Evolutionary conservation across 2,888 invertebrate genomes (phyloP), one percentile per base, ranked within the genome.

Genomic region (Loripinus fragilis): DNA sequence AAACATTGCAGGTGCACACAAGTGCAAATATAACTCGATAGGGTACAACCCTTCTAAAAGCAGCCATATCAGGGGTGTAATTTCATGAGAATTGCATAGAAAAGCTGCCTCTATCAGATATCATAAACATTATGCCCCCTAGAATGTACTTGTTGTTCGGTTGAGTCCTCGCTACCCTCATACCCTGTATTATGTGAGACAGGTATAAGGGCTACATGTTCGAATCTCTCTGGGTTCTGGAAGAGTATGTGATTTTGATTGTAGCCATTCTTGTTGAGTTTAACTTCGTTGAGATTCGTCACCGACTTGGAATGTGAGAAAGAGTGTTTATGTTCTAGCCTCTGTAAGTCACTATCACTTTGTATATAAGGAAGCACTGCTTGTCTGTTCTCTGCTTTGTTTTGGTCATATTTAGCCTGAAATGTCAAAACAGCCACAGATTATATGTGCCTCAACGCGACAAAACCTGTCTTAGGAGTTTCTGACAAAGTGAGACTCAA

Each of bases 391-490:
- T 95, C 94, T 8, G 93, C 93, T 75, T 94, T 92, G 87, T 95
- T 95, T 52, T 96, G 95, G 89, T 96, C 95, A 87, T 96, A 96
- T 92, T 96, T 96, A 0, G 96, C 96, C 95, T 95, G 90, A 28
- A 93, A 93, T 38, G 38, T 8, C 38, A 38, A 38, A 12, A 38
- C 5, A 38, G 12, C 5, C 12, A 38, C 7, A 38, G 38, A 38
- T 38, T 38, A 38, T 8, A 38, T 38, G 38, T 8, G 38, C 38
- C 38, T 8, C 7, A 5, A 12, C 38, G 12, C 12, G 38, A 38
- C 38, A 38, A 38, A 38, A 38, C 38, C 12, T 38, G 12, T 12
- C 5, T 8, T 38, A 38, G 12, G 38, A 38, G 7, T 38, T 38
- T 38, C 7, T 12, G 12, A 38, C 38, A 5, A 38, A 12, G 7